Evolutionary conservation across 2,113 vertebrate species (phyloP), one percentile per base, ranked within the genome.

Genomic region (Paraplagusia blochii): DNA sequence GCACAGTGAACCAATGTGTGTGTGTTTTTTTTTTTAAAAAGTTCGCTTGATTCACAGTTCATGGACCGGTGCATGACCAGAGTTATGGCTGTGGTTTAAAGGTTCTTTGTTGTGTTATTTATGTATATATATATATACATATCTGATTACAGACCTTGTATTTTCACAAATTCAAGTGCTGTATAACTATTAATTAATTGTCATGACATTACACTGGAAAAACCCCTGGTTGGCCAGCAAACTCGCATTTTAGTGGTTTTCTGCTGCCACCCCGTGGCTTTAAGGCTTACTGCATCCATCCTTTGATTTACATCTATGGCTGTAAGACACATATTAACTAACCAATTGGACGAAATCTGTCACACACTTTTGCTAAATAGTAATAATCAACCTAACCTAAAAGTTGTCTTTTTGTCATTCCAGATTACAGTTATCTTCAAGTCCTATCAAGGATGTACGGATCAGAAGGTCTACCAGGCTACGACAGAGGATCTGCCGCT

Each of bases 371-470:
- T 39, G 38, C 12, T 12, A 12, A 12, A 4, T 12, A 12, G 10
- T 40, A 10, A 34, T 0, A 0, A 43, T 9, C 29, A 10, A 55
- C 13, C 48, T 14, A 14, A n/a, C n/a, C n/a, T n/a, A n/a, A n/a
- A 33, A 14, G 1, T 38, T 1, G 29, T 36, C 43, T 11, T 43
- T 5, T 35, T n/a, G n/a, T 16, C 29, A 2, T 74, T 58, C 17
- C 76, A 93, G 92, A 92, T 93, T 77, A 93, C 92, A 0, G 89
- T 93, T 53, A 93, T 93, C 78, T 93, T 93, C 63, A 93, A 93
- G 81, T 87, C 86, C 0, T 93, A 85, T 72, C 87, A 80, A 0
- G 91, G 91, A 64, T 93, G 91, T 64, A 91, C 90, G 0, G 92
- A 93, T 53, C 92, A 92, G 85, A 92, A 92, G 77, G 91, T 92